Base-by-base conservation (phyloP, 1,140 invertebrate species). In the Drosophila mayri region DNA sequence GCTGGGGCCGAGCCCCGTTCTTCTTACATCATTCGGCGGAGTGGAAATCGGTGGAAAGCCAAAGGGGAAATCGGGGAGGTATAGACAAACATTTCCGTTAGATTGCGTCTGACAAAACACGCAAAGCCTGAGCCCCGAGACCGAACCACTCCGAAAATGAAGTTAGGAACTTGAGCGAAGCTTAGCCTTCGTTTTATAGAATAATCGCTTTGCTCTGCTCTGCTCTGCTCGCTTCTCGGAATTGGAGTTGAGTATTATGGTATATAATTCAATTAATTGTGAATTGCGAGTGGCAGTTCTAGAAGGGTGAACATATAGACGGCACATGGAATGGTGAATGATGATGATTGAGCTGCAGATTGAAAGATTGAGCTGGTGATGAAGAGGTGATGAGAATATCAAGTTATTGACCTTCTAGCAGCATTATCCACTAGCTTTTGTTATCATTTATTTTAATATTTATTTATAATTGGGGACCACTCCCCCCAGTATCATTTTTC, bases 81-180 rank as follows among this genome's bases (percentile, higher is more conserved):
- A 74, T 50, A 65, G 73, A 76, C 73, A 58, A 76, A 76, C 73
- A 76, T 76, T 76, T 76, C 73, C 73, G 73, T 76, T 76, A 75
- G 71, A 57, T 74, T 74, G 73, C 71, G 52, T 62, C 63, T 54
- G 35, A 68, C 60, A 68, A 68, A 76, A 76, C 73, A 76, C 73
- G 73, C 73, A 76, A 75, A 65, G 66, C 63, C 32, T 22, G 16
- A 32, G 47, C 16, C 20, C 32, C 32, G 12, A 32, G 47, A 11
- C 20, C 43, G 30, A 74, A 44, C 68, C 70, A 57, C 59, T 73
- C 40, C 35, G 57, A 75, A 75, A 73, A 73, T 68, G 65, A 61
- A 74, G 49, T 47, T 52, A 64, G 68, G 49, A 74, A 55, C 67
- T 73, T 55, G 62, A 66, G 46, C 37, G 18, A n/a, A 67, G 66